Conservation (phyloP, 1,140 invertebrate genomes). For the Protaetia brevitarsis region DNA sequence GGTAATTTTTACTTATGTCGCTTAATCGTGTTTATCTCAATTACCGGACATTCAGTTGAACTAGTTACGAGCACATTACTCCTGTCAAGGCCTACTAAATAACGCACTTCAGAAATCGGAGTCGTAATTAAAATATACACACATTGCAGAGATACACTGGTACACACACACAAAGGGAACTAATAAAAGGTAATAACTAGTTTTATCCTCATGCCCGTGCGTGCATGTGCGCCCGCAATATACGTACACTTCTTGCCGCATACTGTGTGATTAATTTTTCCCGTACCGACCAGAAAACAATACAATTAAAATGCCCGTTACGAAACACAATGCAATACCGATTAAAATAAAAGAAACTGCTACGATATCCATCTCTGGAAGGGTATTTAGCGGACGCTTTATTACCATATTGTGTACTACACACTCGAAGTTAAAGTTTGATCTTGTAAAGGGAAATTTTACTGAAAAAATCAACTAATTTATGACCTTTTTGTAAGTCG, state of each 20-base stretch:
- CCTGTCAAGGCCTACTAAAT: constrained; percentile 14
- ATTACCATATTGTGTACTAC: constrained; percentile 29
- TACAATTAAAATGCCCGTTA: constrained; percentile 24
- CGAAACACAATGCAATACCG: constrained; percentile 25
- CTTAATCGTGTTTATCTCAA: not conserved
- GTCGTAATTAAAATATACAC: constrained; percentile 17
- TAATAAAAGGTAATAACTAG: constrained; percentile 16
- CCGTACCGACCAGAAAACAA: constrained; percentile 20
- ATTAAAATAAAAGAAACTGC: constrained; percentile 19
- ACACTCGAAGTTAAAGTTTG: constrained; percentile 22
- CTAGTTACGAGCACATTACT: not conserved
- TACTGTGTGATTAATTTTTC: constrained; percentile 19
- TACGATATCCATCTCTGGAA: constrained; percentile 26
- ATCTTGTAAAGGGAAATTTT: constrained; percentile 27
- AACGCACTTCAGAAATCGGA: not conserved
- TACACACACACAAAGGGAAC: no score
- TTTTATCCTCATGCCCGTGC: not conserved
- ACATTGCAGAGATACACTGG: not conserved
- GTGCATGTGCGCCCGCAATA: not conserved
- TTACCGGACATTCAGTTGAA: not conserved
- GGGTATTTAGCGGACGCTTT: constrained; percentile 22
- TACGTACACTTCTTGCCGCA: constrained; percentile 3
- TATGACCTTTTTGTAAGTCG: constrained; percentile 19
- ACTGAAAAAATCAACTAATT: constrained; percentile 26
- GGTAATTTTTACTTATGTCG: not conserved